Percentiles rank a stretch among this genome's conserved stretches.
Evolutionary conservation across 1,140 invertebrate species (phyloP).

Genomic region (Lethrus apterus): DNA sequence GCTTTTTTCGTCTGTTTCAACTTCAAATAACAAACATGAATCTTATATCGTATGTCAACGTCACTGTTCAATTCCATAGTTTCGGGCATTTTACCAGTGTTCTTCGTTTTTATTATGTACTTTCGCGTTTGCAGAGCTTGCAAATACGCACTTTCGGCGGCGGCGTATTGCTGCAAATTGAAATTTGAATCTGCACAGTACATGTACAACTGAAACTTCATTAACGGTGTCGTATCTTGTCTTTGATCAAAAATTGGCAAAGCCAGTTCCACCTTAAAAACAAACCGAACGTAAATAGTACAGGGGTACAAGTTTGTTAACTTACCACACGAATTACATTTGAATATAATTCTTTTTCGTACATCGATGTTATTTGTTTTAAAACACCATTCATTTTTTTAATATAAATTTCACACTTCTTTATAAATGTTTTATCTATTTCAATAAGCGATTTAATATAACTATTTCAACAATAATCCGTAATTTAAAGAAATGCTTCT

Average conservation of each 20-base stretch:
- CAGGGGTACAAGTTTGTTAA: no score
- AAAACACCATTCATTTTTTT: constrained; percentile 44
- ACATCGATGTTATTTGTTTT: constrained; percentile 52
- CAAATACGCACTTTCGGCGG: constrained; percentile 60
- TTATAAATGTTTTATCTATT: constrained; percentile 2
- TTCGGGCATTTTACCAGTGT: constrained; percentile 27
- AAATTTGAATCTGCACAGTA: constrained; percentile 63
- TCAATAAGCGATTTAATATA: no score
- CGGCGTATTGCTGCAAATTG: constrained; percentile 54
- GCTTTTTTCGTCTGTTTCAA: constrained; percentile 61
- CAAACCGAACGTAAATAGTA: constrained; percentile 11
- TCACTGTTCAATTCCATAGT: constrained; percentile 46
- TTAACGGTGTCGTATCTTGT: constrained; percentile 48
- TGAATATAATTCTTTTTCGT: constrained; percentile 51
- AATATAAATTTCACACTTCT: neutral
- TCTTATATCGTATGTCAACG: constrained; percentile 70
- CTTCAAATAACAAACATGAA: constrained; percentile 61
- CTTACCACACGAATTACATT: constrained; percentile 50
- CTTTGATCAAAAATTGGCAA: constrained; percentile 59
- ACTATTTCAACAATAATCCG: no score
- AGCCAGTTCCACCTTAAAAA: constrained; percentile 54
- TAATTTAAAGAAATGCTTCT: no score
- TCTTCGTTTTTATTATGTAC: constrained; percentile 55
- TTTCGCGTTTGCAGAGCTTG: constrained; percentile 63
- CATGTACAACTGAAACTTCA: constrained; percentile 57